A percentile compares a stretch with the other conserved stretches of the same genome.
Conservation (phyloP, 2,888 invertebrate species). For the Parascotia fuliginaria region DNA sequence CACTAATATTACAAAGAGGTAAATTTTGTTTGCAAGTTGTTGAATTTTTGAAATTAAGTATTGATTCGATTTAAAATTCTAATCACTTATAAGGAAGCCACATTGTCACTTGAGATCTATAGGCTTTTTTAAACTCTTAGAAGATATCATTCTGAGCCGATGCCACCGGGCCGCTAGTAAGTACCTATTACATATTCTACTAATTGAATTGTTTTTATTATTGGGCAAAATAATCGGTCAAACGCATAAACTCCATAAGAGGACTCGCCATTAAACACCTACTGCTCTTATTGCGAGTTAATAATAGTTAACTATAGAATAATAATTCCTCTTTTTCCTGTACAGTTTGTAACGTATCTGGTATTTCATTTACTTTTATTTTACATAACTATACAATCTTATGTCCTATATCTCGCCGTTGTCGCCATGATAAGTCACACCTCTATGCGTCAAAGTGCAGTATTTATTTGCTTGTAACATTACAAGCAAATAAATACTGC, state of each 20-base stretch:
- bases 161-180: no score
- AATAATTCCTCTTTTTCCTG: constrained; percentile 49
- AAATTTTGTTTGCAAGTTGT: no score
- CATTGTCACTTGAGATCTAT: no score
- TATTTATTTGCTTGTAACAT: no score
- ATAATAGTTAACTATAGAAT: constrained; percentile 39
- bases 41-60: no score
- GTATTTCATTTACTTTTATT: constrained; percentile 37
- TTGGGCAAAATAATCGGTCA: neutral
- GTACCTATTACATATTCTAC: no score
- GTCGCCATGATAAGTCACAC: constrained; percentile 51
- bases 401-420: constrained; percentile 53
- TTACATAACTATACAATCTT: constrained; percentile 59
- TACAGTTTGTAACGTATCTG: constrained; percentile 41
- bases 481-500: no score
- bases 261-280: constrained; percentile 15
- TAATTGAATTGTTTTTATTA: neutral
- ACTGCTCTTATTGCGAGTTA: constrained; percentile 38
- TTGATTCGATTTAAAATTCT: no score
- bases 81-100: constrained; percentile 15
- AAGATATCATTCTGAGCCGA: no score
- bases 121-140: no score
- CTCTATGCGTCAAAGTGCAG: no score
- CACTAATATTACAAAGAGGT: no score
- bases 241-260: constrained; percentile 6